Base-by-base conservation (phyloP, 2,888 invertebrate species). In the Eubasilissa splendida region DNA sequence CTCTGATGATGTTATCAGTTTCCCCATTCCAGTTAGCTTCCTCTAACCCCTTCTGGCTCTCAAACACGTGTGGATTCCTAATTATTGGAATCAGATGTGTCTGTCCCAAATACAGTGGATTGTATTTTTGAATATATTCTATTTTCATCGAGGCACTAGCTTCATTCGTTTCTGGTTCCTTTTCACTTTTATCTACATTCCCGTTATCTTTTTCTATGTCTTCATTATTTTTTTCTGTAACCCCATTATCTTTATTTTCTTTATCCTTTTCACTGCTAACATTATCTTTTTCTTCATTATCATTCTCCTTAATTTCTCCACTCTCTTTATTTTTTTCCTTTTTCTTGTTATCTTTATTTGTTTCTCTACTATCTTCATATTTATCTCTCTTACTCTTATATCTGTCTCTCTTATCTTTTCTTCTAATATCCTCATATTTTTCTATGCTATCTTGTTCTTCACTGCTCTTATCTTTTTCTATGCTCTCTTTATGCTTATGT, bases 41-140 rank as follows among this genome's bases (percentile, higher is more conserved):
- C 54, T 80, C 79, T n/a, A 82, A 59, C 12, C 80, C 80, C 31
- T 76, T 76, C 10, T 78, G 56, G 56, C 71, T 80, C 54, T 81
- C 80, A 42, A 83, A 83, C 4, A 80, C 66, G 4, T 78, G 53
- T 8, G 83, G 81, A 54, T 76, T 78, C n/a, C 66, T 74, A 33
- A 60, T 31, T 8, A 81, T 80, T 8, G 81, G 83, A 58, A 83
- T 81, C 33, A 83, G 53, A 80, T 83, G 83, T n/a, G 81, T 81
- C 65, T 83, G 80, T 42, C 83, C 83, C 4, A 83, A 63, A 54
- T 70, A 80, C 54, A 81, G 56, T 33, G 79, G 58, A 42, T 56
- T 58, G 22, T 52, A 52, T 68, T 74, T 71, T 68, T 68, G 50
- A 22, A 50, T 68, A 53, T 52, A 52, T 50, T 12, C 68, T 50